Percentiles rank a stretch among this genome's conserved stretches.
phyloP scores from a whole-genome alignment of 2,888 invertebrate genomes.

The Tetheella fluctuosa region DNA sequence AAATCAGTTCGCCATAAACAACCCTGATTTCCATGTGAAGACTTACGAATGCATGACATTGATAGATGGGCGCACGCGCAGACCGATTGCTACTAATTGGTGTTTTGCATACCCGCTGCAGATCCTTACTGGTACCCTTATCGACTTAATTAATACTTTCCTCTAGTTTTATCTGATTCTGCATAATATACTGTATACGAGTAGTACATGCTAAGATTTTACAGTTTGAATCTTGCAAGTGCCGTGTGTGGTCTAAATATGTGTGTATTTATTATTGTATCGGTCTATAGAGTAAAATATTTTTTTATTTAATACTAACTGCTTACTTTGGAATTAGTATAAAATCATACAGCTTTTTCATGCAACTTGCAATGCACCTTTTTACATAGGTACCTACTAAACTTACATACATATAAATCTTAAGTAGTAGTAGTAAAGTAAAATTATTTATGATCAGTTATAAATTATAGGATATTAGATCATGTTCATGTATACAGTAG shows the following conservation, averaged over 20 bases:
- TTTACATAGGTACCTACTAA: too few relatives aligned
- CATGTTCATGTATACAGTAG: too few relatives aligned
- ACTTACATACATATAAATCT: too few relatives aligned
- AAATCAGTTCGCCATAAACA: constrained; percentile 18
- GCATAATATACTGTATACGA: neutral
- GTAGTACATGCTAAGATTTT: neutral
- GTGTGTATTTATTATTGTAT: neutral
- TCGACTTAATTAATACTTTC: constrained; percentile 30
- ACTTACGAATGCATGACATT: constrained; percentile 43
- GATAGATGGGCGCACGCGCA: constrained; percentile 47
- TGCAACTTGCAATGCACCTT: too few relatives aligned
- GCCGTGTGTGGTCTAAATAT: neutral
- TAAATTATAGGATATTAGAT: too few relatives aligned
- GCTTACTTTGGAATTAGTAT: too few relatives aligned
- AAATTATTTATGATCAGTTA: too few relatives aligned
- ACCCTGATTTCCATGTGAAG: constrained; percentile 25
- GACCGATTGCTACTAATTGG: constrained; percentile 61
- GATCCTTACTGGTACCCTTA: constrained; percentile 22
- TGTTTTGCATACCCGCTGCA: constrained; percentile 52
- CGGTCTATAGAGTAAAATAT: too few relatives aligned
- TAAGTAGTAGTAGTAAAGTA: too few relatives aligned
- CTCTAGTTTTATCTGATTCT: constrained; percentile 7
- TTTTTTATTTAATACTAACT: too few relatives aligned
- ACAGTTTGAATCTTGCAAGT: neutral
- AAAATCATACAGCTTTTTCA: too few relatives aligned